phyloP scores from a whole-genome alignment of 2,113 vertebrate genomes.

The Aldabrachelys gigantea region DNA sequence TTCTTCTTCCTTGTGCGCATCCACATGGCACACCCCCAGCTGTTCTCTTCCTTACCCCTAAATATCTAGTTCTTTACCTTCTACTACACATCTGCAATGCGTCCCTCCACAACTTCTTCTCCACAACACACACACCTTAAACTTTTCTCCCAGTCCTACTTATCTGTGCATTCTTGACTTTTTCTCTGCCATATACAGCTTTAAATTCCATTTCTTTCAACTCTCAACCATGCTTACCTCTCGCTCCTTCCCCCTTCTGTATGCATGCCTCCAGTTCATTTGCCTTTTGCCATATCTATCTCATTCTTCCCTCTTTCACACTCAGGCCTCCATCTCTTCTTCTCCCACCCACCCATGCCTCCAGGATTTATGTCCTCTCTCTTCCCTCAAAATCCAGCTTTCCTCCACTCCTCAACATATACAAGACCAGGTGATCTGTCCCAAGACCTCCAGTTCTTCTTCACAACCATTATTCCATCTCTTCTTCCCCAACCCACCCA shows the following conservation, averaged over 20 bases:
- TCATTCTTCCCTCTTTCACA: not conserved
- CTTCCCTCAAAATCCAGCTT: not conserved
- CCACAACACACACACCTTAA: not conserved
- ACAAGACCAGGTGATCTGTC: not conserved
- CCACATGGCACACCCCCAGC: not conserved
- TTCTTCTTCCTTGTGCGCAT: not conserved
- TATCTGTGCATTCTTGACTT: not conserved
- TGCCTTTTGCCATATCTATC: not conserved
- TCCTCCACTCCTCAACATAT: not conserved
- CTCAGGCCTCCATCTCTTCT: not conserved
- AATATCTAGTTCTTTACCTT: not conserved
- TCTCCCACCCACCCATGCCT: not conserved
- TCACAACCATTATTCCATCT: not conserved
- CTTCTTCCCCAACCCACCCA: not conserved
- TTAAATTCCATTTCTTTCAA: not conserved
- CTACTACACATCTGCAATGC: not conserved
- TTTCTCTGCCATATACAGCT: not conserved
- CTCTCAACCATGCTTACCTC: not conserved
- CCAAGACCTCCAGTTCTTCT: not conserved
- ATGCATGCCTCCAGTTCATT: not conserved
- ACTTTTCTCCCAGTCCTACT: not conserved
- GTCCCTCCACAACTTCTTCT: not conserved
- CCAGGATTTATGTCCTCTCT: not conserved
- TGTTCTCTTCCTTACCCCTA: not conserved
- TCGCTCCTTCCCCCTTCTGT: not conserved